Conservation (phyloP, 2,888 invertebrate genomes). For the Stenodera caucasica region DNA sequence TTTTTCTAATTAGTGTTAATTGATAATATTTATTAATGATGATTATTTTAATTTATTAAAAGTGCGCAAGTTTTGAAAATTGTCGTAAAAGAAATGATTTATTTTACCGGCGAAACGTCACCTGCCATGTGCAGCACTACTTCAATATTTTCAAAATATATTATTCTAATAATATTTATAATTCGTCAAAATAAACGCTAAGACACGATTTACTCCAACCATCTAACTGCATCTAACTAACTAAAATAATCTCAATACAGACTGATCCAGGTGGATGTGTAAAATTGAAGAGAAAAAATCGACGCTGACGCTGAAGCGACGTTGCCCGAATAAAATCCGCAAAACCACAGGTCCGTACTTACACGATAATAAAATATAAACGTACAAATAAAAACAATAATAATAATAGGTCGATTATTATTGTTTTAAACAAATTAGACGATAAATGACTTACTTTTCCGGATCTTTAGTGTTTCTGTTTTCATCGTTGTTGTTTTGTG, state of each 20-base stretch:
- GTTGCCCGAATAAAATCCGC: constrained; percentile 13
- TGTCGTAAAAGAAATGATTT: not conserved
- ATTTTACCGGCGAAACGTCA: constrained; percentile 19
- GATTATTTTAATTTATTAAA: not conserved
- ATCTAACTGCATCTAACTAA: not conserved
- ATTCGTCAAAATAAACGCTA: not conserved
- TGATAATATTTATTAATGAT: not conserved
- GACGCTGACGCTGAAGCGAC: constrained; percentile 15
- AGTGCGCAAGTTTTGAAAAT: not conserved
- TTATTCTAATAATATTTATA: not conserved
- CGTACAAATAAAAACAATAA: not conserved
- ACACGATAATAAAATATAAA: not conserved
- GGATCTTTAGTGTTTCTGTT: constrained; percentile 30
- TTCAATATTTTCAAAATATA: not conserved
- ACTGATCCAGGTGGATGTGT: constrained; percentile 7
- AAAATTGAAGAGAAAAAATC: constrained; percentile 14
- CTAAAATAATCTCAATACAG: constrained; percentile 7
- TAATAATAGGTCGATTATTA: no score
- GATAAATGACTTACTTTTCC: constrained; percentile 38
- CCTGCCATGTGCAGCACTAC: constrained; percentile 26
- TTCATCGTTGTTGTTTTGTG: constrained; percentile 35
- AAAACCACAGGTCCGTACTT: constrained; percentile 9
- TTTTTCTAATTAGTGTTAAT: not conserved
- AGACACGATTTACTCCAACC: not conserved
- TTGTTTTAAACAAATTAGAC: no score